phyloP scores from a whole-genome alignment of 2,797 vertebrate genomes.

The Rallus crepitans region DNA sequence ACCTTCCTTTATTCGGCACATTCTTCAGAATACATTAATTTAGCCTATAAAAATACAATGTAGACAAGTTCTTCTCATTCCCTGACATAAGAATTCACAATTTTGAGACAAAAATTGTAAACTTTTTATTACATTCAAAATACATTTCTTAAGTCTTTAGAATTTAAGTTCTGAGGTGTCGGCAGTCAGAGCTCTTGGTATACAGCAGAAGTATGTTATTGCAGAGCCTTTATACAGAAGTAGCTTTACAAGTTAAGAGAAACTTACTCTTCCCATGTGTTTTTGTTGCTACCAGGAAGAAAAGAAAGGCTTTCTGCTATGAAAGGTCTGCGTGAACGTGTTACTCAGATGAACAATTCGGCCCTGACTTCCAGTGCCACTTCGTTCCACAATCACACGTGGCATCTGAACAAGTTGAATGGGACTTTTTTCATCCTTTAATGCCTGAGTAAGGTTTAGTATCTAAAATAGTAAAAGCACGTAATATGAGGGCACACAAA shows the following conservation, averaged over 20 bases:
- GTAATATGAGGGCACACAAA: not conserved
- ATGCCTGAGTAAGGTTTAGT: slow-evolving; percentile 93
- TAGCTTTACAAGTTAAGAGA: slow-evolving; percentile 15
- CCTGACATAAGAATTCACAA: slow-evolving; percentile 80
- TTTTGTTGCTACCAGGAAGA: slow-evolving; percentile 89
- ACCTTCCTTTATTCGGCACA: slow-evolving; percentile 49
- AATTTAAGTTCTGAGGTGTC: slow-evolving; percentile 70
- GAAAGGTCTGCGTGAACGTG: slow-evolving; percentile 94
- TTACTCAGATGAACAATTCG: slow-evolving; percentile 90
- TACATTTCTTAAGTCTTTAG: slow-evolving; percentile 68
- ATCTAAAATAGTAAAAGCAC: slow-evolving; percentile 80
- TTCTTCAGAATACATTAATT: slow-evolving; percentile 66
- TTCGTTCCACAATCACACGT: slow-evolving; percentile 93
- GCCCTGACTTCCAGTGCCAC: slow-evolving; percentile 87
- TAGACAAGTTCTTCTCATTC: slow-evolving; percentile 70
- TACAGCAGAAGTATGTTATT: slow-evolving; percentile 59
- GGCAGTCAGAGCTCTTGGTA: slow-evolving; percentile 57
- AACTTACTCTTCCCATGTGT: not conserved
- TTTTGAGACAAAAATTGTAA: slow-evolving; percentile 82
- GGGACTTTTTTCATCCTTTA: slow-evolving; percentile 92
- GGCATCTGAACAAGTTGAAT: slow-evolving; percentile 97
- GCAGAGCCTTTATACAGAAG: slow-evolving; percentile 49
- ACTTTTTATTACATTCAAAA: slow-evolving; percentile 82
- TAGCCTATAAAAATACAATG: slow-evolving; percentile 81
- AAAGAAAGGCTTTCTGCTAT: slow-evolving; percentile 96